Evolutionary conservation across 2,797 vertebrate genomes (phyloP).

Genomic region (Clarias pachynema): DNA sequence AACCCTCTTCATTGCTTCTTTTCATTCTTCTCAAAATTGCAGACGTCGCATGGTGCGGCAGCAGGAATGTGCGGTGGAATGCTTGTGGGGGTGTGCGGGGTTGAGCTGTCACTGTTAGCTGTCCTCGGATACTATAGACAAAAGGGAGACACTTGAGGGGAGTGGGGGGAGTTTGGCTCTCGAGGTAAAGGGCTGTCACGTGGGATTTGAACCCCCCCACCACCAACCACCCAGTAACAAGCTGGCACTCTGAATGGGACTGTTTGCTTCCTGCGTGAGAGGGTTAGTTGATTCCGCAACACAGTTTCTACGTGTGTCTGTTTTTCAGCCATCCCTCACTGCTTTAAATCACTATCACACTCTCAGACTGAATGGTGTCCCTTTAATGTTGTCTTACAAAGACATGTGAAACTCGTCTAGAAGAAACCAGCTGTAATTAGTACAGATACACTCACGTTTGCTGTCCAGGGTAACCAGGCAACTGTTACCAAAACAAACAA

Average conservation of each 20-base stretch:
- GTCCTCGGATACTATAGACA: slow-evolving; percentile 66
- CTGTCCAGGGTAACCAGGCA: slow-evolving; percentile 52
- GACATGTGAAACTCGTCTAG: slow-evolving; percentile 73
- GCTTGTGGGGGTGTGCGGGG: slow-evolving; percentile 47
- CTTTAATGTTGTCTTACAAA: slow-evolving; percentile 78
- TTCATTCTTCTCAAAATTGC: slow-evolving; percentile 9
- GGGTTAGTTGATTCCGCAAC: slow-evolving; percentile 69
- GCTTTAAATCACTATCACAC: slow-evolving; percentile 63
- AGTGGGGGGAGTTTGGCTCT: slow-evolving; percentile 72
- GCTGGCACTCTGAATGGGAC: slow-evolving; percentile 63
- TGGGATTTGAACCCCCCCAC: slow-evolving; percentile 59
- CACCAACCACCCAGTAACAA: slow-evolving; percentile 38
- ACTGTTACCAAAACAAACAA: slow-evolving; percentile 74
- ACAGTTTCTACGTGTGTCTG: background rate
- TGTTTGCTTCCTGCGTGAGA: slow-evolving; percentile 69
- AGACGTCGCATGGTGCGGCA: slow-evolving; percentile 51
- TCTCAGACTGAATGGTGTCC: slow-evolving; percentile 66
- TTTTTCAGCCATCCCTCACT: slow-evolving; percentile 48
- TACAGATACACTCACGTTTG: slow-evolving; percentile 51
- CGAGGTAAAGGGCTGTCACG: slow-evolving; percentile 63
- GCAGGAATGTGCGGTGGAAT: slow-evolving; percentile 73
- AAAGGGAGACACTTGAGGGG: slow-evolving; percentile 70
- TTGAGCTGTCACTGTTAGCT: slow-evolving; percentile 72
- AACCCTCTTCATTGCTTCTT: slow-evolving; percentile 17
- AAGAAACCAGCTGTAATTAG: slow-evolving; percentile 79